phyloP scores from a whole-genome alignment of 2,113 vertebrate species.

The Chlorocebus sabaeus region DNA sequence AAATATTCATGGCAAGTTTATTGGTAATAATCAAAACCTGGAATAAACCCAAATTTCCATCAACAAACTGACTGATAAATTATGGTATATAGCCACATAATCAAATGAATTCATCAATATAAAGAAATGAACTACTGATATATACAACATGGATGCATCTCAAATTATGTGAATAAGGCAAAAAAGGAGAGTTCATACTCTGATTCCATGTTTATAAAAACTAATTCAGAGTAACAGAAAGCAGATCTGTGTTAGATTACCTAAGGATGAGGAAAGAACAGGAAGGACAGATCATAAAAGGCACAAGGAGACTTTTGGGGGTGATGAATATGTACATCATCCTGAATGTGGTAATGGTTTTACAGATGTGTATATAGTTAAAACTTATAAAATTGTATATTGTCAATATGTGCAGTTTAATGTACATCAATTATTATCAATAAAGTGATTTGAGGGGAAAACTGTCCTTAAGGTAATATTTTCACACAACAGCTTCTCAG shows the following conservation, averaged over 20 bases:
- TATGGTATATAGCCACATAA: not conserved
- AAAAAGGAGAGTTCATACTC: not conserved
- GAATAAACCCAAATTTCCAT: not conserved
- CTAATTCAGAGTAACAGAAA: conserved; percentile 3
- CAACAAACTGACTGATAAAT: not conserved
- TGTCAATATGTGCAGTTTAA: not conserved
- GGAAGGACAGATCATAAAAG: not conserved
- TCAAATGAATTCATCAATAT: not conserved
- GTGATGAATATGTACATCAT: not conserved
- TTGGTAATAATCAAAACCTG: not conserved
- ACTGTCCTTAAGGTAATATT: not conserved
- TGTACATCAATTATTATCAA: not conserved
- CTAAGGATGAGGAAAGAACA: not conserved
- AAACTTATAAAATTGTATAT: not conserved
- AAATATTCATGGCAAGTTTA: conserved; percentile 2
- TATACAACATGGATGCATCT: not conserved
- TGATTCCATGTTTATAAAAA: not conserved
- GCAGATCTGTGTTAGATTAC: not conserved
- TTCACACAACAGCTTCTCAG: not conserved
- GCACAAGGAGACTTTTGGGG: not conserved
- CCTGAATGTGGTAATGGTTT: not conserved
- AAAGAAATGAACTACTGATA: not conserved
- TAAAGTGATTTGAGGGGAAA: not conserved
- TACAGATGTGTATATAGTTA: not conserved
- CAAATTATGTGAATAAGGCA: not conserved